Percentiles rank a stretch among this genome's conserved stretches.
Evolutionary conservation across 2,888 invertebrate species (phyloP).

Genomic region (Zhuqinia jingwanae): DNA sequence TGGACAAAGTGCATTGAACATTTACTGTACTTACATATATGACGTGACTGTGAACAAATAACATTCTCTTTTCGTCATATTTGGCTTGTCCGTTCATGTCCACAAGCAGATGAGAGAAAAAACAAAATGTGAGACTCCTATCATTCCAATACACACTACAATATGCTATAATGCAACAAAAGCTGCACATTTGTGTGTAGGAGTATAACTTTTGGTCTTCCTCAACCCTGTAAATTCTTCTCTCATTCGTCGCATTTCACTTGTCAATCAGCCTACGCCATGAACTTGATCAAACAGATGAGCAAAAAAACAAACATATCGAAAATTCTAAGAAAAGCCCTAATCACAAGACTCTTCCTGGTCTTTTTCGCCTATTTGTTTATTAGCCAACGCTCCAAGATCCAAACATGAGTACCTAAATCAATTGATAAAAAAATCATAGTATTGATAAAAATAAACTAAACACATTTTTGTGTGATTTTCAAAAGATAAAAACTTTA

Average conservation of each 20-base stretch:
- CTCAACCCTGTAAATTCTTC: conserved; percentile 32
- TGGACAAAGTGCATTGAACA: background rate
- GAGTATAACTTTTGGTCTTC: conserved; percentile 59
- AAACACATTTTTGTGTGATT: too few relatives aligned
- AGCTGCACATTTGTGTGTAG: conserved; percentile 44
- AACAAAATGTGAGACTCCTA: too few relatives aligned
- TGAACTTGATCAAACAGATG: conserved; percentile 61
- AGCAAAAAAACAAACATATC: too few relatives aligned
- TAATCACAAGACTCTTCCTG: too few relatives aligned
- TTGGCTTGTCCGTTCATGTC: background rate
- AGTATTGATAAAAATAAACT: background rate
- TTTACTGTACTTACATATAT: background rate
- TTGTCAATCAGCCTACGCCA: conserved; percentile 59
- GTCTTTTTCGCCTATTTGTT: too few relatives aligned
- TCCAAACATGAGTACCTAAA: too few relatives aligned
- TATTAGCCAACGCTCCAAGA: too few relatives aligned
- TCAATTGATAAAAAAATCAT: too few relatives aligned
- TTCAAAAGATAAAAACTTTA: background rate
- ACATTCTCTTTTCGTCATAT: conserved; percentile 8
- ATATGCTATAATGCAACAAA: too few relatives aligned
- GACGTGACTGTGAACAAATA: background rate
- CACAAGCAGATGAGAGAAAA: too few relatives aligned
- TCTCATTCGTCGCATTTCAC: background rate
- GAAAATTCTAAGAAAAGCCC: background rate
- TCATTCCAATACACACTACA: too few relatives aligned